phyloP scores from a whole-genome alignment of 1,140 invertebrate genomes.

The Ladona fulva region DNA sequence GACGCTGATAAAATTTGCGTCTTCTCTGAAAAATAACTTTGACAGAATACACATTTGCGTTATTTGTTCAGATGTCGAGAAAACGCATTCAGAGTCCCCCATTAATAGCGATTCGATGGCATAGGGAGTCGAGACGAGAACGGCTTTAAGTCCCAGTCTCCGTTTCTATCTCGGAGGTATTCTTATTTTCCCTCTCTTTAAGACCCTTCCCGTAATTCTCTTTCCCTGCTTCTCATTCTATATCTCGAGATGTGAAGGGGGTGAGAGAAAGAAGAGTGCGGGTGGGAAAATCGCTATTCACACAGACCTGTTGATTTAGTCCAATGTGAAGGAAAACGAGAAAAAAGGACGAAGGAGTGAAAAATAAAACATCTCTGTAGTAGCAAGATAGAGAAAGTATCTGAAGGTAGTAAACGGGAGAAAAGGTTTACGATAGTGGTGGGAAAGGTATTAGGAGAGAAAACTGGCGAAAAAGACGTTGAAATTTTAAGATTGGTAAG shows the following conservation, averaged over 20 bases:
- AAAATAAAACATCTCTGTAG: not conserved
- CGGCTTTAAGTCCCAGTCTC: not conserved
- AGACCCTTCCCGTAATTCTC: not conserved
- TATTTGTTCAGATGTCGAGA: not conserved
- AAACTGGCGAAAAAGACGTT: not conserved
- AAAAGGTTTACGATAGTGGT: too few relatives aligned
- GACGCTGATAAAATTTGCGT: not conserved
- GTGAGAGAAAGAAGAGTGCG: not conserved
- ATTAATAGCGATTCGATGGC: not conserved
- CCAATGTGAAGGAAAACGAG: not conserved
- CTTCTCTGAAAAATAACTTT: not conserved
- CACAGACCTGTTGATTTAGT: slow-evolving; percentile 5
- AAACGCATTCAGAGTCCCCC: not conserved
- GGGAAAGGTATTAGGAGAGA: not conserved
- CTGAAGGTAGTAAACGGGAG: not conserved
- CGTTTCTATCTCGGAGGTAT: not conserved
- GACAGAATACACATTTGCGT: not conserved
- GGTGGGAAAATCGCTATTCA: not conserved
- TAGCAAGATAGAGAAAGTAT: not conserved
- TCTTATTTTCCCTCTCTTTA: not conserved
- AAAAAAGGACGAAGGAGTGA: not conserved
- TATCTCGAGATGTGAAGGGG: not conserved
- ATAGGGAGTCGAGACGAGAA: not conserved
- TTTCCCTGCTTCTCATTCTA: not conserved
- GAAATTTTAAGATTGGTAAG: not conserved